Evolutionary conservation across 2,113 vertebrate genomes (phyloP).

Genomic region (Crotalus tigris): DNA sequence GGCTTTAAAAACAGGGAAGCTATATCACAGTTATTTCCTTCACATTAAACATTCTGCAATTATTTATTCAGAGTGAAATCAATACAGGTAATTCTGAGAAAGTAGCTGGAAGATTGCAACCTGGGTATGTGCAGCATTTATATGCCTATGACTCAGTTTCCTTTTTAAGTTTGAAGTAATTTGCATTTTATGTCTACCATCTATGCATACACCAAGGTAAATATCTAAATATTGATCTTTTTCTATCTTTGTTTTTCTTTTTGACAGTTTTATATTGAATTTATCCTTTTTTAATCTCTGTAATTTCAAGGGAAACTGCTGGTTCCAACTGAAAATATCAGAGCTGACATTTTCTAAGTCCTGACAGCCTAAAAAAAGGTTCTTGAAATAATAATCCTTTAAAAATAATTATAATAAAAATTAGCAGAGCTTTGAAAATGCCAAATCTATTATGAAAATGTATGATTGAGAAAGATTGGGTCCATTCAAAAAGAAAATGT

Average conservation of each 20-base stretch:
- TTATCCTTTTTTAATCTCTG: conserved; percentile 7
- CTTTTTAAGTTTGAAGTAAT: conserved; percentile 17
- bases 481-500: neutral
- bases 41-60: conserved; percentile 3
- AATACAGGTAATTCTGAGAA: conserved; percentile 24
- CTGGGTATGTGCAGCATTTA: neutral
- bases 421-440: neutral
- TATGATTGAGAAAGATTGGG: neutral
- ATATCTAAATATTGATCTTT: conserved; percentile 2
- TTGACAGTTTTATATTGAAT: neutral
- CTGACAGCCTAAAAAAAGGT: neutral
- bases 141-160: neutral
- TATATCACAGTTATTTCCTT: neutral
- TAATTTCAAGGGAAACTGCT: neutral
- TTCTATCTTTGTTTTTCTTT: conserved; percentile 12
- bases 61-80: conserved; percentile 19
- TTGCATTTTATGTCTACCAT: conserved; percentile 9
- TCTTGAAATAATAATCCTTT: neutral
- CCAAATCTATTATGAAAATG: neutral
- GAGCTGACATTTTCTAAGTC: neutral
- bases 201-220: neutral
- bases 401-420: too few relatives aligned
- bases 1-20: neutral
- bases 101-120: conserved; percentile 18
- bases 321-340: neutral